phyloP scores from a whole-genome alignment of 2,888 invertebrate genomes.

The Sclerodermus sp. region DNA sequence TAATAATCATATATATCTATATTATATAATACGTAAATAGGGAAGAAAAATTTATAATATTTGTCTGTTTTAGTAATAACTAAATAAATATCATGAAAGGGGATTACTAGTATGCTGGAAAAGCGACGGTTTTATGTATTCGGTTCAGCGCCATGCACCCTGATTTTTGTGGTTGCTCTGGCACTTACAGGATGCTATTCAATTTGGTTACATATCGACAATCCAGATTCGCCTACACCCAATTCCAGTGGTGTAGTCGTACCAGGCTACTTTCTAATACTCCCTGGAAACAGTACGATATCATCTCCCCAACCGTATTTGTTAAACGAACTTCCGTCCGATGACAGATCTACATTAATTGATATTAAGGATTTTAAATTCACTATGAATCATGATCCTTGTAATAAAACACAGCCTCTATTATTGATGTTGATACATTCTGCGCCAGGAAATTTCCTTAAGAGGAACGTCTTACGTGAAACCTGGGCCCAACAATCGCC shows the following conservation, averaged over 20 bases:
- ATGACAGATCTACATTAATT: slow-evolving; percentile 49
- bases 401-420: slow-evolving; percentile 57
- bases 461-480: slow-evolving; percentile 55
- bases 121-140: slow-evolving; percentile 46
- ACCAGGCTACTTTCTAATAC: slow-evolving; percentile 35
- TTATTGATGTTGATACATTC: slow-evolving; percentile 60
- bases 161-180: slow-evolving; percentile 39
- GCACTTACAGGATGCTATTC: slow-evolving; percentile 44
- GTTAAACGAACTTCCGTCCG: slow-evolving; percentile 41
- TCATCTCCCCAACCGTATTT: slow-evolving; percentile 32
- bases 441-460: slow-evolving; percentile 56
- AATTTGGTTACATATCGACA: slow-evolving; percentile 42
- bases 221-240: slow-evolving; percentile 26
- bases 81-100: no score
- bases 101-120: slow-evolving; percentile 42
- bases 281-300: slow-evolving; percentile 34
- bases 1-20: no score
- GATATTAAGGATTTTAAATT: slow-evolving; percentile 66
- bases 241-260: slow-evolving; percentile 24
- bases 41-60: no score
- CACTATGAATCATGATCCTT: slow-evolving; percentile 63
- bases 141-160: slow-evolving; percentile 45
- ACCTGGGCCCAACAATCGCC: slow-evolving; percentile 57
- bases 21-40: no score
- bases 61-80: no score